These are phyloP conservation scores for Platypus cylindrus DNA, from an alignment of 2,888 invertebrate genomes.

Conservation along the genomic window DNA sequence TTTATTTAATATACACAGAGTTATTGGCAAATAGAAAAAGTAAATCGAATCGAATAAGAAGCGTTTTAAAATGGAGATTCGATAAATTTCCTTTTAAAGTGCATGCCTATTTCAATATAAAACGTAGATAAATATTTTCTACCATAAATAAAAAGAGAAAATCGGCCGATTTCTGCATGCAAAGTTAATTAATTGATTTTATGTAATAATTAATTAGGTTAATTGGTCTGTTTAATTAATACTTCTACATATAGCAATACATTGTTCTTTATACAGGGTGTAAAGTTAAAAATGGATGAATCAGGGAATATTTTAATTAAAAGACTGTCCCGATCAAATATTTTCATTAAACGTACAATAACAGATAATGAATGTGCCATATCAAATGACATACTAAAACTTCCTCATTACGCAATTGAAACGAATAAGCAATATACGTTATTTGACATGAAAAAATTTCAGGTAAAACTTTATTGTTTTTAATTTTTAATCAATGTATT, in stretches of 20 bases:
- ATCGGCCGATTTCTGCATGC: not conserved
- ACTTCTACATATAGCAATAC: not conserved
- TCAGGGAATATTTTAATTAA: slow-evolving; percentile 13
- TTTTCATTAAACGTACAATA: slow-evolving; percentile 14
- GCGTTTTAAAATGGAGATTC: too few relatives aligned
- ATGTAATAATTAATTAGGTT: too few relatives aligned
- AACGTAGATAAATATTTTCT: too few relatives aligned
- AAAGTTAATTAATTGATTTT: too few relatives aligned
- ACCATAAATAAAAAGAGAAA: too few relatives aligned
- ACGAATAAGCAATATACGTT: slow-evolving; percentile 13
- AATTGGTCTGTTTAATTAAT: not conserved
- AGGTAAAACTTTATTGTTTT: slow-evolving; percentile 9
- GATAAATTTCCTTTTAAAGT: too few relatives aligned
- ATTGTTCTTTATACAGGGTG: slow-evolving; percentile 9
- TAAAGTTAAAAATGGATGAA: slow-evolving; percentile 16
- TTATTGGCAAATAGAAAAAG: too few relatives aligned
- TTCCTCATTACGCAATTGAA: slow-evolving; percentile 12
- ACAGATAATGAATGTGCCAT: slow-evolving; percentile 15
- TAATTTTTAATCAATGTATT: slow-evolving; percentile 1
- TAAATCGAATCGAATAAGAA: too few relatives aligned
- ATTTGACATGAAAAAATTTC: slow-evolving; percentile 15
- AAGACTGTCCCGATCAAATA: slow-evolving; percentile 12
- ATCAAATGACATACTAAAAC: slow-evolving; percentile 12
- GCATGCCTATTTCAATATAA: too few relatives aligned
- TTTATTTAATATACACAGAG: too few relatives aligned